Conservation (phyloP, 2,888 invertebrate species). For the Ichneumoninae sp. region DNA sequence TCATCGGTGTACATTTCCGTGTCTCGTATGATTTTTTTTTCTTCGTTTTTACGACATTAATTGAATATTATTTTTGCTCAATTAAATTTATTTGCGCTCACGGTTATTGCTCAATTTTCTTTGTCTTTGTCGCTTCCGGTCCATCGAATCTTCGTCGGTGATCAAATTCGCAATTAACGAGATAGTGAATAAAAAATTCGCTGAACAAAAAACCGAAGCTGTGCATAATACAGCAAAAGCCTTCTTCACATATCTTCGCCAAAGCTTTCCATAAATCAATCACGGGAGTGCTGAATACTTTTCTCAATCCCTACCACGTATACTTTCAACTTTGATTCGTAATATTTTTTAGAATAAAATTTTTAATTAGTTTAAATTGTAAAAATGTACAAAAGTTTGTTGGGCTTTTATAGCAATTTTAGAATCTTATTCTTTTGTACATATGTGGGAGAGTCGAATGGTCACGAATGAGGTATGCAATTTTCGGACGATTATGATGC, state of each 20-base stretch:
- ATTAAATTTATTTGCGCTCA: conserved; percentile 49
- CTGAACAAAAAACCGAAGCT: conserved; percentile 49
- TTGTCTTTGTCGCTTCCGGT: neutral
- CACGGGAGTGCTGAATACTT: conserved; percentile 31
- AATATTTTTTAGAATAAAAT: conserved; percentile 13
- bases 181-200: conserved; percentile 27
- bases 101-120: conserved; percentile 60
- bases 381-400: conserved; percentile 48
- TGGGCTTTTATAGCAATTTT: conserved; percentile 37
- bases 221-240: conserved; percentile 61
- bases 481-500: conserved; percentile 37
- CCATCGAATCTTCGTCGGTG: neutral
- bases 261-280: conserved; percentile 28
- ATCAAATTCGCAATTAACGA: neutral
- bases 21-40: conserved; percentile 24
- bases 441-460: conserved; percentile 41
- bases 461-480: conserved; percentile 34
- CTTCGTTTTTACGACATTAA: neutral
- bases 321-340: conserved; percentile 22
- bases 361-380: conserved; percentile 55
- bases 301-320: conserved; percentile 15
- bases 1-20: conserved; percentile 23
- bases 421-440: conserved; percentile 49
- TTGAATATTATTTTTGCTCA: conserved; percentile 44
- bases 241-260: conserved; percentile 64